These are phyloP conservation scores for Sipha maydis DNA, from an alignment of 2,888 invertebrate genomes.

Conservation along the genomic window DNA sequence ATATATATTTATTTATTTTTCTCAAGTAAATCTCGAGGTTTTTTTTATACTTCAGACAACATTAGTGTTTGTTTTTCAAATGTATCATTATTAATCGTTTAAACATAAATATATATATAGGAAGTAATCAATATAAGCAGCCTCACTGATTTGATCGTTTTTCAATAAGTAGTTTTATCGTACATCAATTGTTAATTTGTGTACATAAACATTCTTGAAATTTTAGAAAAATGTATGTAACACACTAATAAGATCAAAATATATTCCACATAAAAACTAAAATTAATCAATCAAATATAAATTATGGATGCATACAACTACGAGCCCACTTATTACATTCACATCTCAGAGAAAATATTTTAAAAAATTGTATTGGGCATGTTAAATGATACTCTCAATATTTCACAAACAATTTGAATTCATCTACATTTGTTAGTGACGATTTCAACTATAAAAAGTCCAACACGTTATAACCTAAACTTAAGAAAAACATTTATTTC, in stretches of 20 bases:
- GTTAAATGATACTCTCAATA: background rate
- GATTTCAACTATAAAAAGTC: background rate
- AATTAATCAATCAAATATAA: background rate
- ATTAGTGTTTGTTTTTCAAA: background rate
- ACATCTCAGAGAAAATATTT: background rate
- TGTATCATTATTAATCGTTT: background rate
- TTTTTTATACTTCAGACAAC: background rate
- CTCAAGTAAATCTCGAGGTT: background rate
- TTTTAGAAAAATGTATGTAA: background rate
- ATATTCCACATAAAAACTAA: background rate
- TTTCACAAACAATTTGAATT: background rate
- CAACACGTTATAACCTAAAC: too few relatives aligned
- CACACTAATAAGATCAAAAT: background rate
- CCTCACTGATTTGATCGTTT: too few relatives aligned
- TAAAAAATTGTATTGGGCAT: background rate
- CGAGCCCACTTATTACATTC: background rate
- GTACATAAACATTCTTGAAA: background rate
- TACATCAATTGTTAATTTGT: background rate
- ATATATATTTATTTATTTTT: background rate
- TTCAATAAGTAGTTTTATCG: too few relatives aligned
- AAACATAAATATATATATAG: background rate
- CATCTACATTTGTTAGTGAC: background rate
- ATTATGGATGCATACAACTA: background rate
- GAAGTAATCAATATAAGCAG: background rate
- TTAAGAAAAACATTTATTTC: background rate